Conservation (phyloP, 2,888 invertebrate genomes). For the Acleris holmiana region DNA sequence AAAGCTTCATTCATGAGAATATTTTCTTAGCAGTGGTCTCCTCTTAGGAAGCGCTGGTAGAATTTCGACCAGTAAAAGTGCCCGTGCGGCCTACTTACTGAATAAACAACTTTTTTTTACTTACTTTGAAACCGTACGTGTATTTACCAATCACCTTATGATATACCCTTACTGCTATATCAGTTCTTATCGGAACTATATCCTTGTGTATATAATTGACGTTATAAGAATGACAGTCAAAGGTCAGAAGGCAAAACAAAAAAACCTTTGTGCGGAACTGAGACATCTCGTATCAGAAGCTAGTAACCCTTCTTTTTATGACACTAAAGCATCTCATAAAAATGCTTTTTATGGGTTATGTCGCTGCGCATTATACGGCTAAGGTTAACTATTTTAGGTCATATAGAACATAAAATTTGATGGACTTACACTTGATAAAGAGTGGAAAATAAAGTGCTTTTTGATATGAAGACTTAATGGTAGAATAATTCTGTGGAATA, state of each 20-base stretch:
- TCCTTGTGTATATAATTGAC: neutral
- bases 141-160: too few relatives aligned
- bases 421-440: slow-evolving; percentile 52
- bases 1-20: too few relatives aligned
- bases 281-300: slow-evolving; percentile 42
- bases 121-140: too few relatives aligned
- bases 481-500: neutral
- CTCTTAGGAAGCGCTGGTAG: too few relatives aligned
- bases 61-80: too few relatives aligned
- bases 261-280: slow-evolving; percentile 38
- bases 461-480: neutral
- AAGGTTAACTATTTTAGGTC: slow-evolving; percentile 48
- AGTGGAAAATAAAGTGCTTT: slow-evolving; percentile 27
- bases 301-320: slow-evolving; percentile 54
- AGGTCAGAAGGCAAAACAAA: slow-evolving; percentile 16
- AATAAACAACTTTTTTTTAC: too few relatives aligned
- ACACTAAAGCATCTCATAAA: slow-evolving; percentile 61
- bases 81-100: too few relatives aligned
- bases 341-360: slow-evolving; percentile 62
- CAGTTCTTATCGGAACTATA: too few relatives aligned
- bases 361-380: slow-evolving; percentile 48
- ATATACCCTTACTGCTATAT: too few relatives aligned
- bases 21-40: too few relatives aligned
- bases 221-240: slow-evolving; percentile 2
- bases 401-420: slow-evolving; percentile 58